These are phyloP conservation scores for Sebastes melanostomus DNA, from an alignment of 2,797 vertebrate species.

Conservation along the genomic window DNA sequence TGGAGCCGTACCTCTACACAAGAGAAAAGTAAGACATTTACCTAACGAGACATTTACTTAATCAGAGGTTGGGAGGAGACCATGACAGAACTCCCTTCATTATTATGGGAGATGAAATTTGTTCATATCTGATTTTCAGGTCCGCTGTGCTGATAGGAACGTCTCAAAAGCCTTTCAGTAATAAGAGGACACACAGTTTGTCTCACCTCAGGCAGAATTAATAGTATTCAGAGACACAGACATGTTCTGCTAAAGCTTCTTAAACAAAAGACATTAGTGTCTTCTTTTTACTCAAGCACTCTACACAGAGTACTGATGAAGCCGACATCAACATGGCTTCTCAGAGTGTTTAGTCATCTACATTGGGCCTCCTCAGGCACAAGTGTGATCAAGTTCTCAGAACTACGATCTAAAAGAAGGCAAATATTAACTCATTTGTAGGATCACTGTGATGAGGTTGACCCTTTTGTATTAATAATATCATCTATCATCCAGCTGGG, in stretches of 20 bases:
- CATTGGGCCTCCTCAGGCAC: too few relatives aligned
- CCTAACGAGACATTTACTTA: too few relatives aligned
- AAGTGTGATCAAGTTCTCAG: too few relatives aligned
- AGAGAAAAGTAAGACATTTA: conserved; percentile 85
- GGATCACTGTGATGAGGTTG: background rate
- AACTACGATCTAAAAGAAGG: background rate
- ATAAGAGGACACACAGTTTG: background rate
- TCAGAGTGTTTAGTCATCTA: too few relatives aligned
- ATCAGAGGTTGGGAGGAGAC: too few relatives aligned
- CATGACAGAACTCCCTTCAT: too few relatives aligned
- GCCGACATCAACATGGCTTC: too few relatives aligned
- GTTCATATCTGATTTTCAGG: too few relatives aligned
- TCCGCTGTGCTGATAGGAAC: background rate
- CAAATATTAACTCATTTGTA: background rate
- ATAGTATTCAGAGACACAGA: background rate
- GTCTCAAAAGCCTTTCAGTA: background rate
- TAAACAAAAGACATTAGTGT: background rate
- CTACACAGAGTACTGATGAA: too few relatives aligned
- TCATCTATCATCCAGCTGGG: background rate
- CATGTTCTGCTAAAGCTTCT: background rate
- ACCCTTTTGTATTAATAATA: background rate
- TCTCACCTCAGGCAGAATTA: background rate
- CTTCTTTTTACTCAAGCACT: background rate
- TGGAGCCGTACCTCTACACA: conserved; percentile 90
- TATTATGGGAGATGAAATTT: too few relatives aligned